phyloP scores from a whole-genome alignment of 2,797 vertebrate species.

The Tolypeutes matacus region DNA sequence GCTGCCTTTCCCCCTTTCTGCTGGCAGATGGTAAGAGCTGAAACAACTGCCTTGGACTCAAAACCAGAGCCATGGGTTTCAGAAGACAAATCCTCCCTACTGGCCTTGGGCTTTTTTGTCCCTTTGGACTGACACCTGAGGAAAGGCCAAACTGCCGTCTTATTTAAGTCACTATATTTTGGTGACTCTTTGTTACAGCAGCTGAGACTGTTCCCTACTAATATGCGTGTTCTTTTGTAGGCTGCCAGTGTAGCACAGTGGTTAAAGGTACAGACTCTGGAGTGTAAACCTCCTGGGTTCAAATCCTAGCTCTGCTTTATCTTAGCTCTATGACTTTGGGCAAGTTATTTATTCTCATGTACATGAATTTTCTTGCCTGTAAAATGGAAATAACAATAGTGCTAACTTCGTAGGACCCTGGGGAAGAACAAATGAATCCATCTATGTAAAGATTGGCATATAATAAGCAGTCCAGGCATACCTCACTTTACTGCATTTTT shows the following conservation, averaged over 20 bases:
- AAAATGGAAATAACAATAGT: background rate
- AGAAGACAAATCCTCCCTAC: background rate
- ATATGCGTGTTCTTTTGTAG: background rate
- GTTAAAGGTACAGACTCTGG: background rate
- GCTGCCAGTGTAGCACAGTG: background rate
- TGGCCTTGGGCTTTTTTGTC: background rate
- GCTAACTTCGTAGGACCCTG: background rate
- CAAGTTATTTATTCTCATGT: background rate
- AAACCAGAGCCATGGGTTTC: background rate
- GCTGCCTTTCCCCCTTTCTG: background rate
- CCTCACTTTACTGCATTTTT: too few species aligned
- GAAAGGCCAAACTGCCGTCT: background rate
- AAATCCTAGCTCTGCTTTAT: background rate
- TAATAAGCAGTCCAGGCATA: too few species aligned
- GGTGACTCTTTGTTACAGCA: background rate
- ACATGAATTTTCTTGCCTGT: background rate
- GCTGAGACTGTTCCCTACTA: accelerated
- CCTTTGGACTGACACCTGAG: background rate
- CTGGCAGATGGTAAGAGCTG: background rate
- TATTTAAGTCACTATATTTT: background rate
- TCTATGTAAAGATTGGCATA: background rate
- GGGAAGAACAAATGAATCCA: slow-evolving; percentile 26
- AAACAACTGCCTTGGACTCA: background rate
- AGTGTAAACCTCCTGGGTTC: background rate
- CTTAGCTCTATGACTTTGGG: background rate